A percentile compares a stretch with the other conserved stretches of the same genome.
These are phyloP conservation scores for Congeria kusceri DNA, from an alignment of 2,888 invertebrate genomes.

Conservation along the genomic window DNA sequence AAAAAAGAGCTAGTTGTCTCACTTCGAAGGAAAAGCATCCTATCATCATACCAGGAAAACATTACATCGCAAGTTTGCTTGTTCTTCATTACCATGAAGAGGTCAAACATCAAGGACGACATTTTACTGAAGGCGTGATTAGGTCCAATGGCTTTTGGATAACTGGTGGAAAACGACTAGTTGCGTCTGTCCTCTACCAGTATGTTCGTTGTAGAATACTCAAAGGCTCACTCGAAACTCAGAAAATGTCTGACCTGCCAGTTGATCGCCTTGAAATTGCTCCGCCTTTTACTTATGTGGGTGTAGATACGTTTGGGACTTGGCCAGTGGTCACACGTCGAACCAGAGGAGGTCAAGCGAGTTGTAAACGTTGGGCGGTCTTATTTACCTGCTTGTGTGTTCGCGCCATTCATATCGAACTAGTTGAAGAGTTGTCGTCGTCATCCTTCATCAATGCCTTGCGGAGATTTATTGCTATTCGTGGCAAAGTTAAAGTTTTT, in stretches of 20 bases:
- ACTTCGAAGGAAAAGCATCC: conserved; percentile 15
- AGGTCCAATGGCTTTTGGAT: conserved; percentile 40
- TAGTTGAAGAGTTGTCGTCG: conserved; percentile 42
- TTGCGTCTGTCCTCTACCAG: conserved; percentile 20
- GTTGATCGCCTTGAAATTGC: conserved; percentile 27
- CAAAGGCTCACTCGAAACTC: conserved; percentile 25
- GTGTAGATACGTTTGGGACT: conserved; percentile 52
- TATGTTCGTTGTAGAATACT: conserved; percentile 40
- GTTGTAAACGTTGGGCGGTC: conserved; percentile 52
- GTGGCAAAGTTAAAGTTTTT: conserved; percentile 28
- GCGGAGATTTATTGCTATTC: conserved; percentile 33
- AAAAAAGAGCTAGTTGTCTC: background rate
- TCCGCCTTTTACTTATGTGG: conserved; percentile 57
- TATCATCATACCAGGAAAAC: conserved; percentile 40
- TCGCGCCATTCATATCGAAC: conserved; percentile 51
- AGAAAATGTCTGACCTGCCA: conserved; percentile 55
- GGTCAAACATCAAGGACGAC: conserved; percentile 42
- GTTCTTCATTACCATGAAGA: conserved; percentile 29
- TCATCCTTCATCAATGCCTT: conserved; percentile 38
- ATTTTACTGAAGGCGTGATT: conserved; percentile 37
- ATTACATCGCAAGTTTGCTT: conserved; percentile 32
- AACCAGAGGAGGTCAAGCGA: conserved; percentile 42
- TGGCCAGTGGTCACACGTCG: conserved; percentile 36
- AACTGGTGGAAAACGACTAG: conserved; percentile 18
- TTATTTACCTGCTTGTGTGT: conserved; percentile 47